Conservation (phyloP, 2,888 invertebrate genomes). For the Stegana nigrithorax region DNA sequence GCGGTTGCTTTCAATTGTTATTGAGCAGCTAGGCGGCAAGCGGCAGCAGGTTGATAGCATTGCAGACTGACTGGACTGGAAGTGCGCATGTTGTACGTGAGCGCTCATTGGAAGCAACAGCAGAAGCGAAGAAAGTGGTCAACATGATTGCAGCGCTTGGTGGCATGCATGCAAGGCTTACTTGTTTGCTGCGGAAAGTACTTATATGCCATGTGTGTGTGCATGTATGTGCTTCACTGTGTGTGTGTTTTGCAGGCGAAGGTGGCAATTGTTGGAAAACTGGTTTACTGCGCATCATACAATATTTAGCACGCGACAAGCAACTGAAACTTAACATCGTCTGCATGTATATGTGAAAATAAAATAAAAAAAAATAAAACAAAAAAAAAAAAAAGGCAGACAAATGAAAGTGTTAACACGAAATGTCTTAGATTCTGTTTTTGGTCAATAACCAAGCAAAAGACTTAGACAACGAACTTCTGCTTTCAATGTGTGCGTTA, state of each 20-base stretch:
- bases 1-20: background rate
- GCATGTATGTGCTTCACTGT: too few relatives aligned
- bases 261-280: conserved; percentile 33
- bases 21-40: conserved; percentile 12
- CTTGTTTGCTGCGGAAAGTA: conserved; percentile 3
- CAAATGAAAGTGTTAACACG: conserved; percentile 48
- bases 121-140: conserved; percentile 58
- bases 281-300: conserved; percentile 35
- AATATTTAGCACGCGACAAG: conserved; percentile 46
- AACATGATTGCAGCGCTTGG: too few relatives aligned
- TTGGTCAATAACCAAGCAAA: too few relatives aligned
- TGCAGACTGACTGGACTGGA: conserved; percentile 1
- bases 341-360: too few relatives aligned
- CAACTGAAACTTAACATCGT: conserved; percentile 25
- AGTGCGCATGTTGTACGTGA: background rate
- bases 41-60: conserved; percentile 31
- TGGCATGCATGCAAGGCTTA: too few relatives aligned
- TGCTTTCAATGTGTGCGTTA: conserved; percentile 4
- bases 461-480: conserved; percentile 55
- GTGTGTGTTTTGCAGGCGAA: too few relatives aligned
- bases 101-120: conserved; percentile 43
- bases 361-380: conserved; percentile 17
- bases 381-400: conserved; percentile 25
- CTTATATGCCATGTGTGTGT: too few relatives aligned
- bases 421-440: too few relatives aligned